Base-by-base conservation (phyloP, 1,140 invertebrate species). In the Aplysia californica region DNA sequence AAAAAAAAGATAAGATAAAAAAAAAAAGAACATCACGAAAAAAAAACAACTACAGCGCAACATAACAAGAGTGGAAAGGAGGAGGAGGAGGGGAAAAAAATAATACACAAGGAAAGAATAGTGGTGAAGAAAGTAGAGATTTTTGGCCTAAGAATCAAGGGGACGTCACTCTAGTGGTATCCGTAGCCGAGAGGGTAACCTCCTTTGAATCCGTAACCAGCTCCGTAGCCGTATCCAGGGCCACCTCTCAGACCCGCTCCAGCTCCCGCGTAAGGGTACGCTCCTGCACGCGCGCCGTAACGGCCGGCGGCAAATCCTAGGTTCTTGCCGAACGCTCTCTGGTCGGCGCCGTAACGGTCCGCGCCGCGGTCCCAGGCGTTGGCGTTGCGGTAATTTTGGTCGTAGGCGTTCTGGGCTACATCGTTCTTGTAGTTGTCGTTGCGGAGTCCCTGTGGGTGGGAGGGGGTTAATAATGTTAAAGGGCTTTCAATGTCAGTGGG, bases 361-460 rank as follows among this genome's bases (percentile, higher is more conserved):
- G 4, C 50, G 4, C 41, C 44, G 3, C 1, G 2, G 6, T 33
- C 67, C 6, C 5, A 35, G 1, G 23, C 33, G 15, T 36, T 21
- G 18, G 64, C 50, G 26, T 38, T n/a, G 18, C 56, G 44, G 10
- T 5, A 15, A 21, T 50, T 44, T 6, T 41, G 35, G 23, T 76
- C 65, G 26, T 29, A 26, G 18, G 55, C 59, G 23, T 44, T 1
- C 0, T 36, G 35, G 35, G 21, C 23, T 21, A 36, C 21, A 56
- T 59, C n/a, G 31, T 69, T n/a, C 75, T 76, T 76, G 64, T 65
- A 76, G 35, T 35, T 44, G n/a, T 41, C 50, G 75, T 61, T 76
- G 64, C n/a, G 55, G 35, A 23, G 58, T 23, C 75, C 75, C 18
- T 64, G 29, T 18, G 29, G n/a, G n/a, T 15, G n/a, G 15, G 15